phyloP scores from a whole-genome alignment of 2,888 invertebrate genomes.

The Cyclophora punctaria region DNA sequence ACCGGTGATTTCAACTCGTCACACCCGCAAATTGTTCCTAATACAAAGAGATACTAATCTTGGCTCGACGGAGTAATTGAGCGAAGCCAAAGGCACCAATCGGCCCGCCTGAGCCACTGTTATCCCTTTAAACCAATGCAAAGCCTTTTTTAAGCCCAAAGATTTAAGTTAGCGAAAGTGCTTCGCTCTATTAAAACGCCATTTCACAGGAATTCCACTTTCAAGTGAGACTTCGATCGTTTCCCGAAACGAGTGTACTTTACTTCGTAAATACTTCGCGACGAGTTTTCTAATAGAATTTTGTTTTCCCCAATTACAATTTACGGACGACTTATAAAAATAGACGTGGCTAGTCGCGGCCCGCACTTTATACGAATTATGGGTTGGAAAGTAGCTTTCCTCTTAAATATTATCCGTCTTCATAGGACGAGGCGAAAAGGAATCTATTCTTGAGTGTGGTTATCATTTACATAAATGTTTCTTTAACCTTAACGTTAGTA shows the following conservation, averaged over 20 bases:
- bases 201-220: constrained; percentile 54
- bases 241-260: constrained; percentile 10
- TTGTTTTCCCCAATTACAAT: too few species aligned
- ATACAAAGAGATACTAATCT: constrained; percentile 53
- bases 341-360: too few species aligned
- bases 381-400: too few species aligned
- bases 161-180: constrained; percentile 74
- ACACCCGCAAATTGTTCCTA: constrained; percentile 30
- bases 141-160: constrained; percentile 74
- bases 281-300: too few species aligned
- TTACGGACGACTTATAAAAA: too few species aligned
- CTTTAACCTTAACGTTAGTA: too few species aligned
- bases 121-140: constrained; percentile 72
- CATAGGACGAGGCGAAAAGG: too few species aligned
- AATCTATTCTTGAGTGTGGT: too few species aligned
- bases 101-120: constrained; percentile 59
- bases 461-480: too few species aligned
- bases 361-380: too few species aligned
- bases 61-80: constrained; percentile 64
- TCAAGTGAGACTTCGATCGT: constrained; percentile 26
- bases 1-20: constrained; percentile 27
- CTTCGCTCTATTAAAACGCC: constrained; percentile 69
- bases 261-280: too few species aligned
- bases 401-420: too few species aligned
- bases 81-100: constrained; percentile 64